Percentiles rank a stretch among this genome's conserved stretches.
phyloP scores from a whole-genome alignment of 2,888 invertebrate genomes.

The Chaetoderma sp. region DNA sequence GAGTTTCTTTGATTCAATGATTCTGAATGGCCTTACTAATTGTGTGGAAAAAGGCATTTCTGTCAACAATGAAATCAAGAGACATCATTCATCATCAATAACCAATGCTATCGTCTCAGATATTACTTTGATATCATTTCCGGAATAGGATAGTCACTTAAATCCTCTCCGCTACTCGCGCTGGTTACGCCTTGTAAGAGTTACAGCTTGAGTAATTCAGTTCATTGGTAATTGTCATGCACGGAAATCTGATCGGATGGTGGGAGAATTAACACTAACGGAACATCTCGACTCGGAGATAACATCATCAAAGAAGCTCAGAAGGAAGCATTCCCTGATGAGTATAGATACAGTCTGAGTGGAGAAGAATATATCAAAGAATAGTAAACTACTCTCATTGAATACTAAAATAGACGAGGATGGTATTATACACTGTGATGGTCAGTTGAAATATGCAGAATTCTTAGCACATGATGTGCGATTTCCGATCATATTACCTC shows the following conservation, averaged over 20 bases:
- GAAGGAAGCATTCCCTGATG: too few species aligned
- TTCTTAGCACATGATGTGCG: slow-evolving; percentile 22
- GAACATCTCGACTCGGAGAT: slow-evolving; percentile 11
- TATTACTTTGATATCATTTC: neutral
- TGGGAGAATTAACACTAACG: too few species aligned
- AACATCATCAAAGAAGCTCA: slow-evolving; percentile 4
- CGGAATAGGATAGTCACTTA: too few species aligned
- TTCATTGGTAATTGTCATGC: slow-evolving; percentile 7
- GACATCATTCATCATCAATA: neutral
- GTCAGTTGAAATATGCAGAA: slow-evolving; percentile 21
- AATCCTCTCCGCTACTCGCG: neutral
- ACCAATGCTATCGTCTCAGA: too few species aligned
- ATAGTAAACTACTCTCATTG: slow-evolving; percentile 20
- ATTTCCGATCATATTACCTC: slow-evolving; percentile 33
- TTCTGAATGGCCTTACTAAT: neutral
- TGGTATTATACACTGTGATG: slow-evolving; percentile 17
- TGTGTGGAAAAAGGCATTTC: too few species aligned
- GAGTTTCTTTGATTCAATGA: slow-evolving; percentile 15
- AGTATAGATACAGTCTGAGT: neutral
- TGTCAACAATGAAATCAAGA: neutral
- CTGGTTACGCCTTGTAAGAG: neutral
- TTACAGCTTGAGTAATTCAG: slow-evolving; percentile 7
- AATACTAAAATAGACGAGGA: slow-evolving; percentile 24
- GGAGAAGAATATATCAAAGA: neutral
- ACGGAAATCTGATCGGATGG: neutral